Evolutionary conservation across 2,113 vertebrate genomes (phyloP), one percentile per base, ranked within the genome.

Genomic region (Aythya baeri): DNA sequence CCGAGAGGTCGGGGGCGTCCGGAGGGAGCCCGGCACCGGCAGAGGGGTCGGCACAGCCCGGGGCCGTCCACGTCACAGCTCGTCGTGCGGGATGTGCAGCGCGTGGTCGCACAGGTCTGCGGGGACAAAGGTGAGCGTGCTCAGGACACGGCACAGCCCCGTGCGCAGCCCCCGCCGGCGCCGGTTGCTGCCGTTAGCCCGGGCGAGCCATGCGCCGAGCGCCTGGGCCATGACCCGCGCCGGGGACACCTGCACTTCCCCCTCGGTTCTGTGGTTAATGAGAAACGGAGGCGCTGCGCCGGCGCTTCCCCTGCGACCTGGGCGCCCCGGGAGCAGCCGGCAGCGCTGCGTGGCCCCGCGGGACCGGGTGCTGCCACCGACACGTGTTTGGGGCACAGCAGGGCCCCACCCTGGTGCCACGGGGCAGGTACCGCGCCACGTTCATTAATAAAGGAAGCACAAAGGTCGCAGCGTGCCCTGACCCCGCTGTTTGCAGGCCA

Each of bases 91-190:
- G 86, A 98, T 98, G 96, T 98, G 98, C 82, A 99, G 98, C n/a
- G 99, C 98, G 11, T 99, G 98, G 97, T 99, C 99, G 61, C 99
- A 99, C 8, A 99, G 98, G 95, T 99, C 99, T 99, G 98, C 9
- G 86, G 97, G 23, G 83, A 86, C 13, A 95, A n/a, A 75, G 13
- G 31, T 38, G 29, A 5, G 29, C 4, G 21, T 18, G 1, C 12
- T 18, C 57, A 21, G 49, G 49, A 55, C 2, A 1, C 1, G 5
- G 8, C 65, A 18, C 27, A 49, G 14, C 17, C 66, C 22, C 2
- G 17, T 13, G 13, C 0, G 1, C 26, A 9, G 18, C 41, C 32
- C 67, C 49, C 31, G 43, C 38, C 44, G 3, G 23, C 26, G 46
- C 41, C 1, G 3, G 61, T 27, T 9, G 9, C 50, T 3, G 32